phyloP scores from a whole-genome alignment of 2,113 vertebrate genomes.

The Terrapene triunguis region DNA sequence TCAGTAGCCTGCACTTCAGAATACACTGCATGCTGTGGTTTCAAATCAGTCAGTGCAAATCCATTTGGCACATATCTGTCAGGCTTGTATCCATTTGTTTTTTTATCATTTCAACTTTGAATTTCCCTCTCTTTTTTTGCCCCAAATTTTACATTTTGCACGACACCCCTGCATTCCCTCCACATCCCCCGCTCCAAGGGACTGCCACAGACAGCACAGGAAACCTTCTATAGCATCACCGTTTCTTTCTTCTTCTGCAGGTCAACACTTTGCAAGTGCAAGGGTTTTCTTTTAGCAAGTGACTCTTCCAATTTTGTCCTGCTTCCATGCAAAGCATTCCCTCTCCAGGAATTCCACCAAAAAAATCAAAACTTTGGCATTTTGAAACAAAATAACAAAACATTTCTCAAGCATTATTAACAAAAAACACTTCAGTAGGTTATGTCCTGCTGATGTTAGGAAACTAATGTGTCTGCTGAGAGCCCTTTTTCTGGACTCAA shows the following conservation, averaged over 20 bases:
- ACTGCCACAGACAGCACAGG: background rate
- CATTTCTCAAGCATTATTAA: background rate
- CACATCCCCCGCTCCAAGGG: background rate
- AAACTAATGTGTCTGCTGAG: background rate
- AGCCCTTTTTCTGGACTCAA: background rate
- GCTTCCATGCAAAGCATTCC: background rate
- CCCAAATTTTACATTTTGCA: background rate
- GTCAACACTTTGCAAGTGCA: background rate
- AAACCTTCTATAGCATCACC: background rate
- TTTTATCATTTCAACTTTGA: background rate
- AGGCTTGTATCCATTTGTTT: background rate
- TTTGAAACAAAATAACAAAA: background rate
- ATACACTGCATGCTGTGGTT: background rate
- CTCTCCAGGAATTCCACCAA: background rate
- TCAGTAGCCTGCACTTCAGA: slow-evolving; percentile 15
- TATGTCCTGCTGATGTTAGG: background rate
- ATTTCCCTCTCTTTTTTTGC: background rate
- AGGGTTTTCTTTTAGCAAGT: background rate
- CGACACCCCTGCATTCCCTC: background rate
- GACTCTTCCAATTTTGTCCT: background rate
- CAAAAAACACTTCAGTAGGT: background rate
- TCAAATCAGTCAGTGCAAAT: slow-evolving; percentile 29
- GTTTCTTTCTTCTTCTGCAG: background rate
- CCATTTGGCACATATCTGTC: background rate
- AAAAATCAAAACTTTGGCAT: background rate